phyloP scores from a whole-genome alignment of 2,797 vertebrate species.

The Urocyon cinereoargenteus region DNA sequence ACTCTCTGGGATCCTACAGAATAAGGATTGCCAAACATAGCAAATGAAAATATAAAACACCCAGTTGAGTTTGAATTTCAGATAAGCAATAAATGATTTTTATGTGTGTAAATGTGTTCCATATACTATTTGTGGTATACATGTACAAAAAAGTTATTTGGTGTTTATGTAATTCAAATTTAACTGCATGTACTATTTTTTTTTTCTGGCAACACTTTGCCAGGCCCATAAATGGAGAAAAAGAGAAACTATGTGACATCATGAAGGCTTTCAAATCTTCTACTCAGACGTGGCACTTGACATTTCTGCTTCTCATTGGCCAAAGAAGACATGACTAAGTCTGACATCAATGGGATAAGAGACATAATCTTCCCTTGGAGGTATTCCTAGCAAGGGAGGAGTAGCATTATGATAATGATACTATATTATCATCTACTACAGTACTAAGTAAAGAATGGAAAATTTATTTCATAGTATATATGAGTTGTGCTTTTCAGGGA shows the following conservation, averaged over 20 bases:
- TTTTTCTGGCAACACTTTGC: background rate
- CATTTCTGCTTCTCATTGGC: background rate
- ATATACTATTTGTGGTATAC: background rate
- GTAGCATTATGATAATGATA: background rate
- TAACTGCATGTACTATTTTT: background rate
- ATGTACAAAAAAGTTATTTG: background rate
- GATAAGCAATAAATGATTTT: background rate
- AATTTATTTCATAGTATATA: background rate
- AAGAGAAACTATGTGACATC: background rate
- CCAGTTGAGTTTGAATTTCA: conserved; percentile 12
- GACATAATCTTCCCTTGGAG: background rate
- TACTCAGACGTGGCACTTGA: background rate
- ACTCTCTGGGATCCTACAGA: background rate
- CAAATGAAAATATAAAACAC: conserved; percentile 15
- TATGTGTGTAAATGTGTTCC: background rate
- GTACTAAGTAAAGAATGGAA: background rate
- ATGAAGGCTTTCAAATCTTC: background rate
- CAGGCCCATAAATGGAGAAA: background rate
- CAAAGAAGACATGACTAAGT: background rate
- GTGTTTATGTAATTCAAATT: background rate
- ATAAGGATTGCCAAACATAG: background rate
- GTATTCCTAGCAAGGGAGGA: background rate
- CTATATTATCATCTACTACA: background rate
- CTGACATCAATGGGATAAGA: background rate
- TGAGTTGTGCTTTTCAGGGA: background rate